phyloP scores from a whole-genome alignment of 2,888 invertebrate species.

The Malthinus flaveolus region DNA sequence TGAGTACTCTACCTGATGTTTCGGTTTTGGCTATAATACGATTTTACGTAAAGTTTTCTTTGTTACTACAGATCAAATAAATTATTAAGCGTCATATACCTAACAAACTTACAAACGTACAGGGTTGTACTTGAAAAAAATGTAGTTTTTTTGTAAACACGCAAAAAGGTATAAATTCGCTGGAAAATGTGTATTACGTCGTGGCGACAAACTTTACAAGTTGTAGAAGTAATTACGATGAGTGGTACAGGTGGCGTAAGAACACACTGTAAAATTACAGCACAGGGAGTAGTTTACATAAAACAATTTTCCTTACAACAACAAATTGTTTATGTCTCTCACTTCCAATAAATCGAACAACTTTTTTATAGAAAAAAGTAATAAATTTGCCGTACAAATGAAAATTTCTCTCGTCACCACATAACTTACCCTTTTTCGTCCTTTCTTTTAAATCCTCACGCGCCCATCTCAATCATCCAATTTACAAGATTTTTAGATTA shows the following conservation, averaged over 20 bases:
- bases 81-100: conserved; percentile 18
- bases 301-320: conserved; percentile 42
- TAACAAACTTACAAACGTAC: conserved; percentile 17
- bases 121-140: conserved; percentile 3
- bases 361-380: too few relatives aligned
- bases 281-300: conserved; percentile 45
- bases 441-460: neutral
- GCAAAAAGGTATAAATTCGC: too few relatives aligned
- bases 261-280: conserved; percentile 42
- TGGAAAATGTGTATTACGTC: neutral
- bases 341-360: neutral
- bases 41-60: conserved; percentile 25
- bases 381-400: neutral
- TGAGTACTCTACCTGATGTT: conserved; percentile 19
- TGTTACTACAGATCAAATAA: conserved; percentile 17
- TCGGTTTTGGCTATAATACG: conserved; percentile 3
- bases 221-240: conserved; percentile 46
- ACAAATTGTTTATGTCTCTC: conserved; percentile 33
- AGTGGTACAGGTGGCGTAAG: conserved; percentile 46
- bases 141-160: neutral
- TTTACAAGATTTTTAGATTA: conserved; percentile 6
- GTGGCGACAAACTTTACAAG: conserved; percentile 32
- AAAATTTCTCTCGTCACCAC: neutral
- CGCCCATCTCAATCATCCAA: neutral
- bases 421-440: neutral